phyloP scores from a whole-genome alignment of 1,140 invertebrate genomes.

The Protaetia brevitarsis region DNA sequence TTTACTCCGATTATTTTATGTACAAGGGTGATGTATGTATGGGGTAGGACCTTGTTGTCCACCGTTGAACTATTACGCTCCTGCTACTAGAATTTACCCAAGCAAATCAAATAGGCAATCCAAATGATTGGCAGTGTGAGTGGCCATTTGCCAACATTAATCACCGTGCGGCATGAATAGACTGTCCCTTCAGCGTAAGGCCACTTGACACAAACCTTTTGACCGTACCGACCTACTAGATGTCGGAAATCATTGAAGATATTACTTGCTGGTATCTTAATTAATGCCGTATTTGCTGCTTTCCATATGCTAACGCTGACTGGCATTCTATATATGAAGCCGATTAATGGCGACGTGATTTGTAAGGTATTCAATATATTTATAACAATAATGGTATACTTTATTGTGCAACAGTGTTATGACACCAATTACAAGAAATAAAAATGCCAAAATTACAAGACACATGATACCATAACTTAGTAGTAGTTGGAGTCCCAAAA shows the following conservation, averaged over 20 bases:
- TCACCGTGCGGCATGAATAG: slow-evolving; percentile 30
- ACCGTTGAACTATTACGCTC: slow-evolving; percentile 7
- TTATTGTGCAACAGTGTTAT: too few species aligned
- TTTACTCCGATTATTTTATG: background rate
- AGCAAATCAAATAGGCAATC: slow-evolving; percentile 34
- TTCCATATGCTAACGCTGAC: too few species aligned
- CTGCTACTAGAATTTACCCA: slow-evolving; percentile 23
- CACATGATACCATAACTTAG: too few species aligned
- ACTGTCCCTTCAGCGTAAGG: slow-evolving; percentile 31
- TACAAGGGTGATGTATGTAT: background rate
- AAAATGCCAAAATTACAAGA: too few species aligned
- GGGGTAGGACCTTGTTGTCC: background rate
- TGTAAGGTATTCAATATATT: too few species aligned
- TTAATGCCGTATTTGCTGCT: slow-evolving; percentile 34
- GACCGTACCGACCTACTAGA: slow-evolving; percentile 28
- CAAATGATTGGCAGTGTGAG: slow-evolving; percentile 33
- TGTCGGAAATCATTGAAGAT: slow-evolving; percentile 31
- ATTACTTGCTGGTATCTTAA: slow-evolving; percentile 32
- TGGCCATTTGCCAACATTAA: slow-evolving; percentile 33
- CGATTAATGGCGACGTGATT: too few species aligned
- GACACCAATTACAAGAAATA: too few species aligned
- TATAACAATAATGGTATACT: too few species aligned
- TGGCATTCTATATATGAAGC: too few species aligned
- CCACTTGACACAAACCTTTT: slow-evolving; percentile 40
- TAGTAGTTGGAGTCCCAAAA: too few species aligned